Evolutionary conservation across 2,888 invertebrate genomes (phyloP), one percentile per base, ranked within the genome.

Genomic region (Dioctria linearis): DNA sequence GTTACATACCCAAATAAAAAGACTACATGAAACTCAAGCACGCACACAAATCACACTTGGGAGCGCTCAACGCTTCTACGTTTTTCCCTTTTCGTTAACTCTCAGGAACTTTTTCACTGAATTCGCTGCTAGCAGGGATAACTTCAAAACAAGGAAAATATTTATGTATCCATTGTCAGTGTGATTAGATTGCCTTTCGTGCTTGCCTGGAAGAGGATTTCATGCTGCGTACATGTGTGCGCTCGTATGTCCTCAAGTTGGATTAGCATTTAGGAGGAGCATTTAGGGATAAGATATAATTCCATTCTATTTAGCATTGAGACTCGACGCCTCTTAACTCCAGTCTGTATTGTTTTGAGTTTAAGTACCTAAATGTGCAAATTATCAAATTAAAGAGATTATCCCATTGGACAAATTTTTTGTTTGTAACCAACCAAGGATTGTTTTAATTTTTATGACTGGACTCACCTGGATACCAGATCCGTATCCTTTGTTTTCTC

Each of bases 301-400:
- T 67, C 59, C 46, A 37, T 5, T n/a, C 8, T 79, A 79, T 67
- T 67, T 79, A 69, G 79, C 67, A 37, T 46, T 51, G 59, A 66
- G n/a, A 51, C 67, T 67, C n/a, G 40, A 25, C 25, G 25, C 25
- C 25, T 25, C 6, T 42, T 37, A 40, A 63, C 63, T 76, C 63
- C 13, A 4, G 63, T 37, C 39, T 25, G 25, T 1, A 25, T 25
- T 25, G 25, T 42, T 76, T 46, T 37, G n/a, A 61, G 25, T 11
- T 67, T 43, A 59, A 71, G 69, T 13, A 25, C 2, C 25, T 25
- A 11, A 63, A 79, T 51, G 79, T 37, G 69, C 71, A 71, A 79
- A 79, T 79, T 79, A 79, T 71, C 69, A 79, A 79, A 79, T 79
- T 79, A 79, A 79, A 79, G 71, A 61, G 79, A 79, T 79, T 79